Base-by-base conservation (phyloP, 2,797 vertebrate genomes). In the Propithecus deckenii region DNA sequence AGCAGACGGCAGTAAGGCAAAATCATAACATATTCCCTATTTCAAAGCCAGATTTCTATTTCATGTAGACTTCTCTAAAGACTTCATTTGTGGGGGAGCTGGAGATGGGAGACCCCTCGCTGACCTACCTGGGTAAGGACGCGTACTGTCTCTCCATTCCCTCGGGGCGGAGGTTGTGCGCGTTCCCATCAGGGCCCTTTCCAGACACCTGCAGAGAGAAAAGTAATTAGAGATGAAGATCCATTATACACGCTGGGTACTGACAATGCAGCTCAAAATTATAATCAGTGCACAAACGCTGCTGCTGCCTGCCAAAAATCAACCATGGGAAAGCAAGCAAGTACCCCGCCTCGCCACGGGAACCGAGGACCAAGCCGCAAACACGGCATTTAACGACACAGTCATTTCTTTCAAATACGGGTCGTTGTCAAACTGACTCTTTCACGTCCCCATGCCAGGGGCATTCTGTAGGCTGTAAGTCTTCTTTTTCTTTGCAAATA, bases 131-230 rank as follows among this genome's bases (percentile, higher is more conserved):
- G 98, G 99, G 99, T 97, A 99, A 98, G 78, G 99, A 99, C 41
- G 99, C 99, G 3, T 99, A 99, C 97, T 99, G 99, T 50, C 99
- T 99, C 96, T 99, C 99, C 98, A 99, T 98, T 69, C 99, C 99
- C 97, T 99, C 99, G 6, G 99, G 99, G 25, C 98, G 98, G 7
- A 99, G 98, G 86, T 1, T 98, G 86, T 99, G 98, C 18, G 98
- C 74, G 25, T 98, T 99, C 32, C 99, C 99, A 93, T 99, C 99
- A 90, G 99, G 98, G 97, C 98, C 99, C 98, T 99, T 99, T 98
- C 98, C 98, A 97, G 99, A 98, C 98, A 99, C 99, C 99, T 99
- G 99, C 92, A 94, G 97, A 98, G 98, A 97, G 97, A 83, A 98
- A 96, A 97, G 96, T 98, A 98, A 98, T 99, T 98, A 99, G 98